Evolutionary conservation across 2,888 invertebrate genomes (phyloP), one percentile per base, ranked within the genome.

Genomic region (Taphrorychus bicolor): DNA sequence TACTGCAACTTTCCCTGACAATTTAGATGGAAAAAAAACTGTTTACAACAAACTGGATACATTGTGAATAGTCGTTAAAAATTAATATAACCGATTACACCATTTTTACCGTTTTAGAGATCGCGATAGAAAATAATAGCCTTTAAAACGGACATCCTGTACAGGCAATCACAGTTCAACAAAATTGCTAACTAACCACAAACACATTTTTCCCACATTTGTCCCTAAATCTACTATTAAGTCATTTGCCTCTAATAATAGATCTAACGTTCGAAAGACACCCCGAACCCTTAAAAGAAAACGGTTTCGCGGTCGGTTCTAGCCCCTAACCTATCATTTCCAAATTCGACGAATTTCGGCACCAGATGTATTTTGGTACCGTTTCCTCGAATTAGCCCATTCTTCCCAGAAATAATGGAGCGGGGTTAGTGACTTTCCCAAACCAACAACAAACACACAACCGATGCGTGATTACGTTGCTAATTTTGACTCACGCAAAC

Each of bases 341-440:
- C 45, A 56, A 48, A 56, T 62, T 56, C 41, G 32, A n/a, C n/a
- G n/a, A n/a, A n/a, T 61, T 61, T n/a, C 11, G 17, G 41, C 7
- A 41, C 40, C 48, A 53, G 22, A 56, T 48, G n/a, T 45, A 48
- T 62, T 63, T 51, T 45, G n/a, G 19, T 24, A 21, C 63, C 63
- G 14, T 45, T 45, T 45, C 11, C 17, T 17, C 45, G 66, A 66
- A 66, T 51, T 60, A 11, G 24, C 16, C 60, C 45, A 41, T 40
- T 54, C 21, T 65, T 65, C 65, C 45, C 16, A 53, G 65, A 65
- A 65, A 18, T 40, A 5, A 14, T 5, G 9, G 5, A 16, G 7
- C 21, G 40, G 56, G 60, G 59, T 66, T 66, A 66, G 53, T 66
- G 66, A 57, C 60, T 48, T 56, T 45, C 24, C 16, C 16, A 32